Evolutionary conservation across 2,888 invertebrate genomes (phyloP).

Genomic region (Troides helena): DNA sequence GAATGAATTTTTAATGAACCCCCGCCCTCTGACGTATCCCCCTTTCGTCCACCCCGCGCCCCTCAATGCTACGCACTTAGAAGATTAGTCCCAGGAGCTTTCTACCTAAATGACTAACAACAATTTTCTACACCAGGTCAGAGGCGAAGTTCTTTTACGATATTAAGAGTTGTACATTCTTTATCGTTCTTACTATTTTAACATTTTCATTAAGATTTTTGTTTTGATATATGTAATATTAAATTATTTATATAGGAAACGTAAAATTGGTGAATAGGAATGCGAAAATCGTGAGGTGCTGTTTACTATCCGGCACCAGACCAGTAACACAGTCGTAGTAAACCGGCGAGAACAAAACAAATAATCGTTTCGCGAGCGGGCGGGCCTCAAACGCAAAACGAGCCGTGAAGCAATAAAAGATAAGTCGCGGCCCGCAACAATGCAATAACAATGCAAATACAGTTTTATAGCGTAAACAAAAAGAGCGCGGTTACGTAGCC

Average conservation of each 20-base stretch:
- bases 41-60: constrained; percentile 43
- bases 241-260: background rate
- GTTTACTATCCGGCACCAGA: constrained; percentile 3
- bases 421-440: constrained; percentile 69
- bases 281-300: background rate
- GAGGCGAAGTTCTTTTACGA: constrained; percentile 35
- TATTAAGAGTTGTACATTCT: constrained; percentile 24
- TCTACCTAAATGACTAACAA: constrained; percentile 59
- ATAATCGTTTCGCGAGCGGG: constrained; percentile 11
- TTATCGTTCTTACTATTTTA: background rate
- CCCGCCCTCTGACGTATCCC: constrained; percentile 40
- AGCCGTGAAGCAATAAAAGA: constrained; percentile 68
- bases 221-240: too few species aligned
- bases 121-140: constrained; percentile 44
- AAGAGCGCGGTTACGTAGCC: constrained; percentile 68
- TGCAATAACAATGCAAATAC: constrained; percentile 74
- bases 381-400: constrained; percentile 40
- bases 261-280: background rate
- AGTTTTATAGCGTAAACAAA: constrained; percentile 77
- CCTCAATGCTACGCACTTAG: constrained; percentile 73
- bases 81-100: constrained; percentile 76
- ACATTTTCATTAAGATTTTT: too few species aligned
- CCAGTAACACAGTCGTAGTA: constrained; percentile 17
- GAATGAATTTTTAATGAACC: constrained; percentile 80
- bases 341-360: constrained; percentile 25